Percentiles rank a stretch among this genome's conserved stretches.
phyloP scores from a whole-genome alignment of 2,797 vertebrate species.

The Smutsia gigantea region DNA sequence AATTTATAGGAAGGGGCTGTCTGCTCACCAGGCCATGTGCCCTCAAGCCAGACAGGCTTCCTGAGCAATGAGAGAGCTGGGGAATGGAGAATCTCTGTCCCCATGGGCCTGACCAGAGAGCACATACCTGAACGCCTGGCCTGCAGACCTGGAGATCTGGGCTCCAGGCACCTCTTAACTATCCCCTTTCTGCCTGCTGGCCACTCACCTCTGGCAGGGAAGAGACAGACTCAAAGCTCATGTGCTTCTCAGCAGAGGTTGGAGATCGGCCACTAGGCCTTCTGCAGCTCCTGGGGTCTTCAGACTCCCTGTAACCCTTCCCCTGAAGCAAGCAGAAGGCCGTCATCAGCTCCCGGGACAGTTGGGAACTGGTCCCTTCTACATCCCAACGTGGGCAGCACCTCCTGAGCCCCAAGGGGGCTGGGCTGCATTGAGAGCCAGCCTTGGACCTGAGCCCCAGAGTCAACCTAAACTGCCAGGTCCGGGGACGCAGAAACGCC shows the following conservation, averaged over 20 bases:
- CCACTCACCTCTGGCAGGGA: slow-evolving; percentile 82
- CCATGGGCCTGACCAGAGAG: not conserved
- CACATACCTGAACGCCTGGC: not conserved
- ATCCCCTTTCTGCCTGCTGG: not conserved
- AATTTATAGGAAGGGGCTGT: not conserved
- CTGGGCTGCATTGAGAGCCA: not conserved
- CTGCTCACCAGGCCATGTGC: not conserved
- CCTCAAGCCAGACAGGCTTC: not conserved
- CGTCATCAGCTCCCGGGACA: not conserved
- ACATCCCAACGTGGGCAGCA: not conserved
- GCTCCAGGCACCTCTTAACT: not conserved
- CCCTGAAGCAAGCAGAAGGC: slow-evolving; percentile 71
- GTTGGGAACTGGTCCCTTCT: not conserved
- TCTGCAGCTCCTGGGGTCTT: slow-evolving; percentile 77
- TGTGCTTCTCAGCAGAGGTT: slow-evolving; percentile 76
- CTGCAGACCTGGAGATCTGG: not conserved
- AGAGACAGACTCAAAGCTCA: slow-evolving; percentile 58
- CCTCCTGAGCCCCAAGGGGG: not conserved
- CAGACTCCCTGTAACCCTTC: slow-evolving; percentile 53
- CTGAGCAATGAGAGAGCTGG: not conserved
- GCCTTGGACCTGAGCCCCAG: not conserved
- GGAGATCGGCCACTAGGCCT: slow-evolving; percentile 79
- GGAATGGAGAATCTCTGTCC: not conserved
- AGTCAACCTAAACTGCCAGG: not conserved
- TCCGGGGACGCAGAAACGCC: not conserved